Conservation (phyloP, 1,140 invertebrate species). For the Drosophila rufa region DNA sequence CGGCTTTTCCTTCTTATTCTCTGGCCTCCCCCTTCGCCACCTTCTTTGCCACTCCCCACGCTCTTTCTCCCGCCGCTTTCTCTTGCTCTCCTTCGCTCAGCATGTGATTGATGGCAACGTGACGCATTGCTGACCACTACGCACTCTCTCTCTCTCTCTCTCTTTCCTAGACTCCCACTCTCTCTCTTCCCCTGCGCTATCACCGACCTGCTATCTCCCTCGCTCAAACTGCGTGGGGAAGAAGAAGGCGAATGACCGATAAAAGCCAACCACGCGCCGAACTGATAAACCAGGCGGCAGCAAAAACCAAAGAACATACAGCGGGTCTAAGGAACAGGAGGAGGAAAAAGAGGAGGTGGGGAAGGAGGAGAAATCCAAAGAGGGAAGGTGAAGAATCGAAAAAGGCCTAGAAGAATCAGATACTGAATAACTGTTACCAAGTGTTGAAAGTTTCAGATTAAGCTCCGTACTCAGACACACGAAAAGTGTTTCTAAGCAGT, state of each 20-base stretch:
- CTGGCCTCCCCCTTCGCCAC: slow-evolving; percentile 12
- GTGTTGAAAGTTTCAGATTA: slow-evolving; percentile 19
- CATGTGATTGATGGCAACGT: slow-evolving; percentile 77
- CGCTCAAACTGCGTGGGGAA: slow-evolving; percentile 18
- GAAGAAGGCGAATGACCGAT: slow-evolving; percentile 78
- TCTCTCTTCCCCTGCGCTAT: slow-evolving; percentile 3
- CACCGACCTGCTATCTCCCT: slow-evolving; percentile 5
- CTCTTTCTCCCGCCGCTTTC: slow-evolving; percentile 19
- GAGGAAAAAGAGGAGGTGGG: neutral
- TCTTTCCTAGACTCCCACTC: slow-evolving; percentile 36
- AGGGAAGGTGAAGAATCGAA: neutral
- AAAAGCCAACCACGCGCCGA: slow-evolving; percentile 73
- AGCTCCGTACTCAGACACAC: no score
- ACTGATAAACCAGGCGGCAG: slow-evolving; percentile 36
- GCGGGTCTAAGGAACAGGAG: neutral
- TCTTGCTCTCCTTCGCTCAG: slow-evolving; percentile 35
- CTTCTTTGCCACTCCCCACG: slow-evolving; percentile 15
- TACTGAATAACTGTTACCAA: slow-evolving; percentile 24
- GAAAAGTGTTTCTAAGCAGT: no score
- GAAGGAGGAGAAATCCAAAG: slow-evolving; percentile 9
- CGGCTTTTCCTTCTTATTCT: slow-evolving; percentile 75
- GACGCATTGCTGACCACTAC: slow-evolving; percentile 74
- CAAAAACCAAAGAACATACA: slow-evolving; percentile 14
- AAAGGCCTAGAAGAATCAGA: slow-evolving; percentile 26
- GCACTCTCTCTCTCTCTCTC: slow-evolving; percentile 23